Evolutionary conservation across 2,888 invertebrate genomes (phyloP), one percentile per base, ranked within the genome.

Genomic region (Hypena proboscidalis): DNA sequence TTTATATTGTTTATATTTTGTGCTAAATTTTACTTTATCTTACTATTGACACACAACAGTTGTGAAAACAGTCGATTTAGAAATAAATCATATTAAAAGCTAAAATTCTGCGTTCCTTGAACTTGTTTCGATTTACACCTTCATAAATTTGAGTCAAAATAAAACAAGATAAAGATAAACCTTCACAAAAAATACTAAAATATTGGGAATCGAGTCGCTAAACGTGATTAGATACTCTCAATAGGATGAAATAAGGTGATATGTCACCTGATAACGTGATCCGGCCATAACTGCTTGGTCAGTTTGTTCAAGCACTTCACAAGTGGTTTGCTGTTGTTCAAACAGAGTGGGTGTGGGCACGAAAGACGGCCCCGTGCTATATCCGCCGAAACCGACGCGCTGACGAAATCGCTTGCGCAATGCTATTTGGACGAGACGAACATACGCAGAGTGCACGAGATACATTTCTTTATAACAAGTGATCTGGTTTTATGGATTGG

Each of bases 301-400:
- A 61, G 75, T 87, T 88, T 85, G 74, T 67, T 72, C 58, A 82
- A 79, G 53, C 72, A 64, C 80, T 89, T 88, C 87, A 78, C 83
- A 74, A 70, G 76, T 72, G 66, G 48, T 78, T 59, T 72, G 69
- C 76, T 69, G 70, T 70, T 83, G 82, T 84, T 80, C 79, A 81
- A 85, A 85, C 69, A 77, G 78, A 74, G 80, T 85, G 74, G 86
- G 85, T 76, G 85, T 83, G 77, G 76, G 71, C 82, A 69, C 74
- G 83, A 84, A 83, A 81, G 79, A 83, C 77, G 89, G 80, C 89
- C 89, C 89, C 85, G 89, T 87, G 85, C 89, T 75, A 86, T 89
- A 88, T 90, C 85, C 77, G 72, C 63, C 61, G 73, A n/a, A n/a
- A n/a, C n/a, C n/a, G 70, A 67, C 72, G 73, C 74, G 65, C 76